Evolutionary conservation across 2,888 invertebrate genomes (phyloP).

Genomic region (Uloborus plumipes): DNA sequence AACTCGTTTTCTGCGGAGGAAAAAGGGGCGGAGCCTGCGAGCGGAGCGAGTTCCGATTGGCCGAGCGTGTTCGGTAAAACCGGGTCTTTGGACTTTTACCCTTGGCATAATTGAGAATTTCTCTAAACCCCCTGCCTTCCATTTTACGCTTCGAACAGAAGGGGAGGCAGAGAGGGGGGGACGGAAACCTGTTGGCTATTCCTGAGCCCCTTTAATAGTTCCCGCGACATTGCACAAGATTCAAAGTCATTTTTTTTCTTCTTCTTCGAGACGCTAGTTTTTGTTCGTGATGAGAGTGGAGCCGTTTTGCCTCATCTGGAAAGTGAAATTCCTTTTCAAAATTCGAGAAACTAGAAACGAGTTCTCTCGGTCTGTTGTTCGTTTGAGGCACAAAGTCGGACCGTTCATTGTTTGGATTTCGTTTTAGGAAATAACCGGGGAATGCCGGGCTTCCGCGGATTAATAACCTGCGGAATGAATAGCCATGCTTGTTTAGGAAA

Average conservation of each 20-base stretch:
- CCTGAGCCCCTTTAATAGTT: conserved; percentile 42
- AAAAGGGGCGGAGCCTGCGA: conserved; percentile 26
- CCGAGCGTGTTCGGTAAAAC: conserved; percentile 29
- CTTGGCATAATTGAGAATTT: conserved; percentile 57
- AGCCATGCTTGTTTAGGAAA: no score
- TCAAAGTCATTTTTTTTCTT: conserved; percentile 50
- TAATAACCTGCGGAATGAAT: no score
- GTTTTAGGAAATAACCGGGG: no score
- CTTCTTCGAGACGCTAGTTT: neutral
- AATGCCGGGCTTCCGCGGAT: no score
- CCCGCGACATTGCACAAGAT: conserved; percentile 41
- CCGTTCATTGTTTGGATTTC: no score
- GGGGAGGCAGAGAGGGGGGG: neutral
- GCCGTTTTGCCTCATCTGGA: no score
- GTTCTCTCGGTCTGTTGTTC: no score
- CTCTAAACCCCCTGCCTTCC: conserved; percentile 46
- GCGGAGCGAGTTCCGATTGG: conserved; percentile 23
- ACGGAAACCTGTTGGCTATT: conserved; percentile 35
- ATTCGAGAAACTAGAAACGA: no score
- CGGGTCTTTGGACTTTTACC: conserved; percentile 63
- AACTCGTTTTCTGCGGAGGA: conserved; percentile 36
- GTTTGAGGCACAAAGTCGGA: no score
- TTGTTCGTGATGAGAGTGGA: no score
- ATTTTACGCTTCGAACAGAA: conserved; percentile 26
- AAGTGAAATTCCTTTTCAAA: no score